Conservation (phyloP, 2,888 invertebrate genomes). For the Cyclophora albipunctata region DNA sequence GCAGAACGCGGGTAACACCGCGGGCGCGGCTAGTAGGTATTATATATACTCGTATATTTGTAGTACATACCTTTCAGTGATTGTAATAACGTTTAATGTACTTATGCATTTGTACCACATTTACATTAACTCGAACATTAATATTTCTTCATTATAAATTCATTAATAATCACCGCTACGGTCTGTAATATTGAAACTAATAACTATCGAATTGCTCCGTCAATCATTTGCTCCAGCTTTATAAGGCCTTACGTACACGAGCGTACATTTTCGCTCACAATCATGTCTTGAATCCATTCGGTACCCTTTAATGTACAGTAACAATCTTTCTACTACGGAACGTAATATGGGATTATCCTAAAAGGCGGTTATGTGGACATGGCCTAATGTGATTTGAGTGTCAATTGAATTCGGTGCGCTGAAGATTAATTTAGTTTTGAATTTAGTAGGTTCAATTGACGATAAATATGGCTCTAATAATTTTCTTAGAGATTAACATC, state of each 20-base stretch:
- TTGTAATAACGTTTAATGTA: too few relatives aligned
- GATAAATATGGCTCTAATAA: not conserved
- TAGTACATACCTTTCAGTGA: too few relatives aligned
- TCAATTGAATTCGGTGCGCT: conserved; percentile 20
- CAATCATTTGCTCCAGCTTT: conserved; percentile 30
- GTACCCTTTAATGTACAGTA: conserved; percentile 56
- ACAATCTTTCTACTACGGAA: conserved; percentile 58
- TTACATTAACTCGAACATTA: not conserved
- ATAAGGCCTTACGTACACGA: not conserved
- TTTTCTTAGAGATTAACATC: too few relatives aligned
- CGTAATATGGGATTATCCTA: conserved; percentile 56
- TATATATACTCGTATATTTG: too few relatives aligned
- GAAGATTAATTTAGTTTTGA: conserved; percentile 5
- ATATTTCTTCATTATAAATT: conserved; percentile 22
- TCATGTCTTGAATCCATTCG: conserved; percentile 2
- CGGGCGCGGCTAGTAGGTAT: too few relatives aligned
- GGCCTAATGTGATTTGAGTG: conserved; percentile 38
- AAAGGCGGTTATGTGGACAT: conserved; percentile 64
- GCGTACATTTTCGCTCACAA: not conserved
- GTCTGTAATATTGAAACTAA: conserved; percentile 33
- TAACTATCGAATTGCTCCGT: conserved; percentile 31
- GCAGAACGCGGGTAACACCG: too few relatives aligned
- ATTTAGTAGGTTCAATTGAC: not conserved
- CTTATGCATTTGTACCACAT: too few relatives aligned
- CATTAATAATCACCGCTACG: conserved; percentile 44